These are phyloP conservation scores for Balaeniceps rex DNA, from an alignment of 2,113 vertebrate genomes.

Conservation along the genomic window DNA sequence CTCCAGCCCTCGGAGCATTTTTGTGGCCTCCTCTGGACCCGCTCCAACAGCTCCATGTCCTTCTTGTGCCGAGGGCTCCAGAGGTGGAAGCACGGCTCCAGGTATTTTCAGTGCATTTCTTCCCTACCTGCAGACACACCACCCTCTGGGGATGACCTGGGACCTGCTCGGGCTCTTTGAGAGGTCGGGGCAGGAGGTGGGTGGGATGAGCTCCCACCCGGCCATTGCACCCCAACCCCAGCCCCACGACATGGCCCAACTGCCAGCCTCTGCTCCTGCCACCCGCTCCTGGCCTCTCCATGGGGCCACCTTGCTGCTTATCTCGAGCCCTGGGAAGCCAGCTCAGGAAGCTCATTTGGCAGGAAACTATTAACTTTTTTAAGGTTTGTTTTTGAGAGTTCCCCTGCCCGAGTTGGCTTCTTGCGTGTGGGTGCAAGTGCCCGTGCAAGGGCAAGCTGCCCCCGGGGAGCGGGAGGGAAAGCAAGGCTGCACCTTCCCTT, in stretches of 20 bases:
- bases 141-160: background rate
- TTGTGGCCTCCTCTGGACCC: too few species aligned
- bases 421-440: background rate
- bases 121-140: background rate
- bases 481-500: background rate
- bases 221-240: background rate
- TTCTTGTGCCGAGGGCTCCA: too few species aligned
- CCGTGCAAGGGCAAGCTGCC: accelerated
- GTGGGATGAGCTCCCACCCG: background rate
- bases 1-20: too few species aligned
- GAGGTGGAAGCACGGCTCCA: too few species aligned
- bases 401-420: background rate
- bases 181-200: background rate
- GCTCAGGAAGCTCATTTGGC: background rate
- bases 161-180: background rate
- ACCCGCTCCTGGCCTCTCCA: background rate
- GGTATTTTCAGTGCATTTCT: background rate
- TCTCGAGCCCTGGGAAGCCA: background rate
- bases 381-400: background rate
- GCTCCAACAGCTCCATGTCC: too few species aligned
- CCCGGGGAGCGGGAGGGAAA: accelerated
- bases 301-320: background rate
- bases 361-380: background rate
- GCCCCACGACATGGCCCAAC: background rate
- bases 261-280: background rate